Evolutionary conservation across 2,797 vertebrate genomes (phyloP).

Genomic region (Spondyliosoma cantharus): DNA sequence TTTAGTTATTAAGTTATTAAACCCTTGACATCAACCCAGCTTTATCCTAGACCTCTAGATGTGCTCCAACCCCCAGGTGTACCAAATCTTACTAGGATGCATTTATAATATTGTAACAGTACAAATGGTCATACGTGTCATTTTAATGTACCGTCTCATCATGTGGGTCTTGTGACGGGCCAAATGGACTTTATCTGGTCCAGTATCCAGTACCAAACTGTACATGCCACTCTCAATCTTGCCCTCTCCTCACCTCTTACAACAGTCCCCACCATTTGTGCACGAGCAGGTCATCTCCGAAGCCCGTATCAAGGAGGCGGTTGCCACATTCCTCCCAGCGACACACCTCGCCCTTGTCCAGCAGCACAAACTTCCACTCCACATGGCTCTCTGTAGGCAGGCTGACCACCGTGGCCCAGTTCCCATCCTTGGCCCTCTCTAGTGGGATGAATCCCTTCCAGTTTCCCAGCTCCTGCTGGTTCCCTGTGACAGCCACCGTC

Average conservation of each 20-base stretch:
- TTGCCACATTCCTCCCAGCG: constrained; percentile 97
- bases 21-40: not conserved
- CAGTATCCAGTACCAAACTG: constrained; percentile 12
- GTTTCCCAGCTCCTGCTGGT: constrained; percentile 88
- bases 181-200: constrained; percentile 19
- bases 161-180: not conserved
- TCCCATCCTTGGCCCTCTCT: constrained; percentile 83
- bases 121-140: not conserved
- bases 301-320: constrained; percentile 86
- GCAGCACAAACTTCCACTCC: constrained; percentile 95
- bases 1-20: not conserved
- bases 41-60: not conserved
- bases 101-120: not conserved
- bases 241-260: constrained; percentile 65
- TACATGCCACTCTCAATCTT: not conserved
- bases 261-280: constrained; percentile 90
- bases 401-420: constrained; percentile 86
- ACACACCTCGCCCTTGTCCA: constrained; percentile 88
- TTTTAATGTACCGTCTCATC: not conserved
- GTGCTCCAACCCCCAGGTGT: not conserved
- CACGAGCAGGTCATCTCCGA: constrained; percentile 83
- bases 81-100: not conserved
- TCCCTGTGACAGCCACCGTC: constrained; percentile 89
- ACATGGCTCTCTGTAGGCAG: constrained; percentile 86
- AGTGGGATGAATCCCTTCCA: constrained; percentile 89